Evolutionary conservation across 2,888 invertebrate species (phyloP).

Genomic region (Xiphydria camelus): DNA sequence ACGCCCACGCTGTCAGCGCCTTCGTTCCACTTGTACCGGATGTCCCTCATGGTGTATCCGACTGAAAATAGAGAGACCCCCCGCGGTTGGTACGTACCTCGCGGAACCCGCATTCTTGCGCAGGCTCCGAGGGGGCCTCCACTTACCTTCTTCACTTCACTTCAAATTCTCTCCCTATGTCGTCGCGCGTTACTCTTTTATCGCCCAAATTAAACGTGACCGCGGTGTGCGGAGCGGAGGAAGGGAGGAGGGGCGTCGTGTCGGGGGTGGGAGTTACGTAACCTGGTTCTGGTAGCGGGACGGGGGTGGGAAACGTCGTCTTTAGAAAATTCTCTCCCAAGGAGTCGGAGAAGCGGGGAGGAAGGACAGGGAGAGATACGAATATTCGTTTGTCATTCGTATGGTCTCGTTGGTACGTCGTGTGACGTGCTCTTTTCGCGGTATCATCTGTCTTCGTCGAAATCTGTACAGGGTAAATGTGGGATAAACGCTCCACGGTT

Average conservation of each 20-base stretch:
- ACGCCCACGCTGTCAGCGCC: constrained; percentile 94
- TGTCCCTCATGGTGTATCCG: constrained; percentile 98
- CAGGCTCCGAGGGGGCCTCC: constrained; percentile 50
- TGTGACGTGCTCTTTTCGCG: no score
- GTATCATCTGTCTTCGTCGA: no score
- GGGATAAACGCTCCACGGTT: no score
- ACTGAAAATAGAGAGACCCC: constrained; percentile 69
- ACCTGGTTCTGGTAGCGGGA: not conserved
- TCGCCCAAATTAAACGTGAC: no score
- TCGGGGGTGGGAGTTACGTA: no score
- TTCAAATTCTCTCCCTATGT: constrained; percentile 9
- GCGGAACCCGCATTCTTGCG: constrained; percentile 46
- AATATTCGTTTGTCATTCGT: constrained; percentile 16
- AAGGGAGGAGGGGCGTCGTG: not conserved
- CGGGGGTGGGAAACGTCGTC: no score
- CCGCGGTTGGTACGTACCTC: constrained; percentile 56
- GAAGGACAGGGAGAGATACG: constrained; percentile 20
- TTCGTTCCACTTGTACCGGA: constrained; percentile 96
- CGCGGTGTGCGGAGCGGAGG: not conserved
- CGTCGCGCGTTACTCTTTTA: not conserved
- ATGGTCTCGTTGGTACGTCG: no score
- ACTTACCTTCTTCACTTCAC: constrained; percentile 33
- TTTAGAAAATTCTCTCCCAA: not conserved
- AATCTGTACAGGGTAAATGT: no score
- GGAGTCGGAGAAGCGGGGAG: constrained; percentile 12